Conservation (phyloP, 2,888 invertebrate species). For the Cotesia congregata region DNA sequence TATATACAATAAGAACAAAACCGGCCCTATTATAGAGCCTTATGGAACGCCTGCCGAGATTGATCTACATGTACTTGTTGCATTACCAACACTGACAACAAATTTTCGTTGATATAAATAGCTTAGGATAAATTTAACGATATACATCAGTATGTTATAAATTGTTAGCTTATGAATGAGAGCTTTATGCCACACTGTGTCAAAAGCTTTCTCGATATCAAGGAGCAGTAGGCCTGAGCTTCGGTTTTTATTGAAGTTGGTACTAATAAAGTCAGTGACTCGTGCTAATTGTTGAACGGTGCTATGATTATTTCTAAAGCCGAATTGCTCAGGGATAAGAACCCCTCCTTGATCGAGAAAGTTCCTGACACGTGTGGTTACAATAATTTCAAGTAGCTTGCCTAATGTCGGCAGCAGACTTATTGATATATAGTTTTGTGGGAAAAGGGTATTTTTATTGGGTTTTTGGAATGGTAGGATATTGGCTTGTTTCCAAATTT, state of each 20-base stretch:
- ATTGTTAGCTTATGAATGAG: neutral
- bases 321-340: conserved; percentile 1
- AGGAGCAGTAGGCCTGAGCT: neutral
- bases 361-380: neutral
- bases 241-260: conserved; percentile 17
- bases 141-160: neutral
- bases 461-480: conserved; percentile 50
- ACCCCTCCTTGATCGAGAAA: neutral
- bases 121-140: conserved; percentile 7
- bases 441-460: conserved; percentile 40
- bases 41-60: conserved; percentile 10
- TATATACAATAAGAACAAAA: conserved; percentile 36
- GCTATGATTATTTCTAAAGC: conserved; percentile 3
- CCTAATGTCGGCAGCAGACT: conserved; percentile 37
- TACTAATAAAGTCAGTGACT: neutral
- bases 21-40: conserved; percentile 34
- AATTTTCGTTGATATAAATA: neutral
- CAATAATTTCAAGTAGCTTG: neutral
- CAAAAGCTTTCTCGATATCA: conserved; percentile 18
- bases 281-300: conserved; percentile 12
- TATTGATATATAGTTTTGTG: conserved; percentile 49
- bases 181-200: conserved; percentile 17
- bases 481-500: conserved; percentile 49
- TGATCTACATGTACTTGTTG: neutral
- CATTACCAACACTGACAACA: neutral